Conservation (phyloP, 2,888 invertebrate species). For the Halictus ligatus region DNA sequence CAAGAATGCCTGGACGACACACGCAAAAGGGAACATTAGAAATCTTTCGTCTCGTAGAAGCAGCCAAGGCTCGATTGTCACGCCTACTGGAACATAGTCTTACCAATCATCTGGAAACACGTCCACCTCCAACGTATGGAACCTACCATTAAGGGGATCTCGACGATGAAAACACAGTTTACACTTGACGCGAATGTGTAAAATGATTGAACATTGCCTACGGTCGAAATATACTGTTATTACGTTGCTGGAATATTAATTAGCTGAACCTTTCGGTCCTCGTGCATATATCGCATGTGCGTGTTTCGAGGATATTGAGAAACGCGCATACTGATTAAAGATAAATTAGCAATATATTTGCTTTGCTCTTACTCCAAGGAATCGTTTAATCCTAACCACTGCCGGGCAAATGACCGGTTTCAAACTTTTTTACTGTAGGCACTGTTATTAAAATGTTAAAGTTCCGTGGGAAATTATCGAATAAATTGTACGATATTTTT, state of each 20-base stretch:
- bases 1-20: constrained; percentile 1
- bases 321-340: background rate
- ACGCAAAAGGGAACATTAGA: constrained; percentile 18
- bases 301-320: background rate
- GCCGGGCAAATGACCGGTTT: too few relatives aligned
- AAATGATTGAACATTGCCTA: constrained; percentile 1
- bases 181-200: constrained; percentile 8
- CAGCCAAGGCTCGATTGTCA: background rate
- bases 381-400: too few relatives aligned
- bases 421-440: too few relatives aligned
- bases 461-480: too few relatives aligned
- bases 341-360: background rate
- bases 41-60: constrained; percentile 4
- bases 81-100: constrained; percentile 10
- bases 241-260: background rate
- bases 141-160: constrained; percentile 5
- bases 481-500: too few relatives aligned
- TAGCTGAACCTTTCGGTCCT: background rate
- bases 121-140: background rate
- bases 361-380: background rate
- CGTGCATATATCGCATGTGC: background rate
- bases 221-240: constrained; percentile 3
- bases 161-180: background rate
- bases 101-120: constrained; percentile 15
- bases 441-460: too few relatives aligned